phyloP scores from a whole-genome alignment of 2,888 invertebrate species.

The Drosophila greeni region DNA sequence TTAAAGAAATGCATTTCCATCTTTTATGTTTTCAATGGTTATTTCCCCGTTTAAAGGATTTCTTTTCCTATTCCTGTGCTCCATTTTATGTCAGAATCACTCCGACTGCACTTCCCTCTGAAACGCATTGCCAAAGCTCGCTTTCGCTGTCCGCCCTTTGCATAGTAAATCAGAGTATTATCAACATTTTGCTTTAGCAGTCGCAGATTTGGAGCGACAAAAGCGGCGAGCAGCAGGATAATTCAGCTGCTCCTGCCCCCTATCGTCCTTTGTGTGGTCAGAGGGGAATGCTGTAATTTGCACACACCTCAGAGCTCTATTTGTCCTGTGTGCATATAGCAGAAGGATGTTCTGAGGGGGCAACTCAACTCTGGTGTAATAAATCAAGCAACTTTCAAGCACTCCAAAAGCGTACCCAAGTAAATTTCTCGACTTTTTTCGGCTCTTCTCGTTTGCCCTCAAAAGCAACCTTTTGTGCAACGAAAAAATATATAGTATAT shows the following conservation, averaged over 20 bases:
- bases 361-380: constrained; percentile 50
- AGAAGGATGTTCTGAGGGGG: constrained; percentile 3
- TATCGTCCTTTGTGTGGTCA: constrained; percentile 51
- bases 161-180: constrained; percentile 64
- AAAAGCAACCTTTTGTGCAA: constrained; percentile 32
- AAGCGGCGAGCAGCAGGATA: constrained; percentile 40
- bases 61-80: constrained; percentile 2
- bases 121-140: constrained; percentile 47
- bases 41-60: not conserved
- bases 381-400: constrained; percentile 72
- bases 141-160: constrained; percentile 34
- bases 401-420: constrained; percentile 65
- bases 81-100: constrained; percentile 18
- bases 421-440: constrained; percentile 43
- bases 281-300: constrained; percentile 65
- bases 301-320: constrained; percentile 56
- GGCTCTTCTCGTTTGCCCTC: constrained; percentile 29
- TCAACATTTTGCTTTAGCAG: constrained; percentile 61
- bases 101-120: constrained; percentile 15
- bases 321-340: constrained; percentile 53
- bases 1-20: not conserved
- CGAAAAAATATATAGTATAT: constrained; percentile 24
- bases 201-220: constrained; percentile 52
- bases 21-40: too few relatives aligned
- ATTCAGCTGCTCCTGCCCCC: constrained; percentile 47